Percentiles rank a stretch among this genome's conserved stretches.
Conservation (phyloP, 1,140 invertebrate genomes). For the Pogonomyrmex barbatus region DNA sequence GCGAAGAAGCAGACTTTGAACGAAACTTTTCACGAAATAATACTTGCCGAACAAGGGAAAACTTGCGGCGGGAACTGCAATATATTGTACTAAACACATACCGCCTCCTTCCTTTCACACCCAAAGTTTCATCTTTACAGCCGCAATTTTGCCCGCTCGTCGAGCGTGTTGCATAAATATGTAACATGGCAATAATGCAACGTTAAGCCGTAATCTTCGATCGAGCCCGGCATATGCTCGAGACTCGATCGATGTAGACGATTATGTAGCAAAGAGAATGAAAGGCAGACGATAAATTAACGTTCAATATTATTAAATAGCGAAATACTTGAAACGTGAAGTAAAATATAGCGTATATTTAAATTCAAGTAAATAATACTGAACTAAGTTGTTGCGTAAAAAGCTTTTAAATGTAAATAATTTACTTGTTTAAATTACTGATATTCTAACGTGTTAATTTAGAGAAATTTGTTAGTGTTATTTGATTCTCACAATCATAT, state of each 20-base stretch:
- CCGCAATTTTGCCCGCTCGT: slow-evolving; percentile 48
- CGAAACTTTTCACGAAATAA: slow-evolving; percentile 37
- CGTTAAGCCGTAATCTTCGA: slow-evolving; percentile 44
- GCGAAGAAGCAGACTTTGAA: not conserved
- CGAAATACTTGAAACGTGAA: not conserved
- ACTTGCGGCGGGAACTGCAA: slow-evolving; percentile 34
- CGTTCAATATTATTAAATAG: not conserved
- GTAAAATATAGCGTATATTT: not conserved
- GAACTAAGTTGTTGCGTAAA: not conserved
- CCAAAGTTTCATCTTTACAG: slow-evolving; percentile 46
- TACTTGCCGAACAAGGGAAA: slow-evolving; percentile 25
- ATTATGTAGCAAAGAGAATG: not conserved
- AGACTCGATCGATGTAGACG: not conserved
- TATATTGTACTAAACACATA: slow-evolving; percentile 47
- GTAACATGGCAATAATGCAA: slow-evolving; percentile 46
- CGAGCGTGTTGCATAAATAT: slow-evolving; percentile 36
- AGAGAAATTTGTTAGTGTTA: not conserved
- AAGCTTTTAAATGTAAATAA: slow-evolving; percentile 16
- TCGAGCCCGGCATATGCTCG: slow-evolving; percentile 23
- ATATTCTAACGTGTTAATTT: not conserved
- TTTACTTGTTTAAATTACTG: slow-evolving; percentile 5
- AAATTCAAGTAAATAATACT: not conserved
- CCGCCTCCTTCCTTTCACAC: slow-evolving; percentile 12
- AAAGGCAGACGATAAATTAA: slow-evolving; percentile 2
- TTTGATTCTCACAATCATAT: not conserved